Conservation (phyloP, 1,140 invertebrate genomes). For the Probaryconus sp. region DNA sequence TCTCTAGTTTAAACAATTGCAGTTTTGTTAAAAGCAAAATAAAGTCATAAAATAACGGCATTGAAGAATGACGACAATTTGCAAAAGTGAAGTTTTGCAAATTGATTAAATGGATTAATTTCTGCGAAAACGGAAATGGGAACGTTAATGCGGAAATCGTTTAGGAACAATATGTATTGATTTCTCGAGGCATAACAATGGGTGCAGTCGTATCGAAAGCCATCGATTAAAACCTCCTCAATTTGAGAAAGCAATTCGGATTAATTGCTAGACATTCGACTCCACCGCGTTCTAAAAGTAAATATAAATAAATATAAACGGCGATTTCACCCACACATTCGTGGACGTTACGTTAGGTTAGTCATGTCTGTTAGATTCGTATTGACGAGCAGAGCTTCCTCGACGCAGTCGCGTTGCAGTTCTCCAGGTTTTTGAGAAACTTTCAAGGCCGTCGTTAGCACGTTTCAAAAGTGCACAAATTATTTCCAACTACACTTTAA, state of each 20-base stretch:
- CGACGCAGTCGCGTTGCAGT: constrained; percentile 52
- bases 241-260: background rate
- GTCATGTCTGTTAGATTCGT: constrained; percentile 38
- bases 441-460: constrained; percentile 35
- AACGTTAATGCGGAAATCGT: constrained; percentile 18
- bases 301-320: constrained; percentile 31
- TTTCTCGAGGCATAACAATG: background rate
- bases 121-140: no score
- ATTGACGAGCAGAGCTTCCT: constrained; percentile 44
- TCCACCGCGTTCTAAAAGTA: background rate
- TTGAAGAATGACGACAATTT: no score
- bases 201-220: no score
- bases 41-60: no score
- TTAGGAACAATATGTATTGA: constrained; percentile 34
- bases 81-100: no score
- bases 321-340: constrained; percentile 5
- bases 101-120: no score
- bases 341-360: constrained; percentile 40
- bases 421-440: constrained; percentile 44
- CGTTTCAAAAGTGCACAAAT: background rate
- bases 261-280: constrained; percentile 1
- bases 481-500: no score
- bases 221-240: background rate
- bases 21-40: no score
- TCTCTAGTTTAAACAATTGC: no score